Conservation (phyloP, 2,888 invertebrate genomes). For the Anarsia innoxiella region DNA sequence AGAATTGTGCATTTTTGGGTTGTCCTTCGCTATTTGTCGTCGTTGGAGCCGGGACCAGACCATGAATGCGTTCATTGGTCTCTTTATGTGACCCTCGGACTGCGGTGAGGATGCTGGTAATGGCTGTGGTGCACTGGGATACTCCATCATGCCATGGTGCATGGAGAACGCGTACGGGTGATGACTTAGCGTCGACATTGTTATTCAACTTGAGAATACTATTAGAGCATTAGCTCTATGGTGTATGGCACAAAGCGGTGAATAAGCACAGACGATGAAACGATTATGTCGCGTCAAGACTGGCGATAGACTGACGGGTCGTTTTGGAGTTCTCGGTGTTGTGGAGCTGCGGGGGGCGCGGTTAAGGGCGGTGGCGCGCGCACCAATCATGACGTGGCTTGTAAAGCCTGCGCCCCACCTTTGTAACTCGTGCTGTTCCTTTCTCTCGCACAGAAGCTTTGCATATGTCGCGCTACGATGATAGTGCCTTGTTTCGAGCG, state of each 20-base stretch:
- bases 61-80: conserved; percentile 99
- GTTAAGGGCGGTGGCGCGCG: conserved; percentile 44
- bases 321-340: conserved; percentile 41
- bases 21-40: conserved; percentile 93
- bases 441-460: conserved; percentile 28
- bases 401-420: conserved; percentile 64
- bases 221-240: conserved; percentile 51
- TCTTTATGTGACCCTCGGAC: conserved; percentile 89
- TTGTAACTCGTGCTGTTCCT: conserved; percentile 28
- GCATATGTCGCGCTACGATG: conserved; percentile 21
- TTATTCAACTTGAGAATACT: conserved; percentile 29
- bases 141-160: conserved; percentile 69
- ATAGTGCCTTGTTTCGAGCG: conserved; percentile 43
- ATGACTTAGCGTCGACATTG: conserved; percentile 69
- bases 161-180: conserved; percentile 72
- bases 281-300: conserved; percentile 66
- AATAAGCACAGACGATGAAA: conserved; percentile 47
- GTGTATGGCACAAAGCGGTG: conserved; percentile 61
- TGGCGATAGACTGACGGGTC: conserved; percentile 62
- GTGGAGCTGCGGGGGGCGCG: conserved; percentile 52
- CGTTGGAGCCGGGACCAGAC: conserved; percentile 96
- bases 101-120: conserved; percentile 64
- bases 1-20: conserved; percentile 94
- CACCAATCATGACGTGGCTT: conserved; percentile 44
- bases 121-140: conserved; percentile 58